These are phyloP conservation scores for Australoheros facetus DNA, from an alignment of 2,797 vertebrate genomes.

Conservation along the genomic window DNA sequence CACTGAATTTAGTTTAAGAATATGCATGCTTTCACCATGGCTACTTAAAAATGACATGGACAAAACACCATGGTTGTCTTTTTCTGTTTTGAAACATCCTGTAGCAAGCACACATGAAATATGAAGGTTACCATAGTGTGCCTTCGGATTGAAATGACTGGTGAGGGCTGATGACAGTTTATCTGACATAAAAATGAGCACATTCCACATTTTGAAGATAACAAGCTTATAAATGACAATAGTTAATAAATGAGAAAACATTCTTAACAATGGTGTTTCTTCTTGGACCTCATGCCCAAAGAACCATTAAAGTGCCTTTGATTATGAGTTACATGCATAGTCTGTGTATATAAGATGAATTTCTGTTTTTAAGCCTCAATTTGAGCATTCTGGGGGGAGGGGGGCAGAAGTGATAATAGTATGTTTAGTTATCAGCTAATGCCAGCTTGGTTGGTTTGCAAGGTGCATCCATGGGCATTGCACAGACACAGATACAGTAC, in stretches of 20 bases:
- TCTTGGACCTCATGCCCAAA: neutral
- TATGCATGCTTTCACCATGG: slow-evolving; percentile 25
- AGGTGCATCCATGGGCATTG: neutral
- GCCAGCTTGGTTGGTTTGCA: neutral
- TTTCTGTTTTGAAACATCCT: slow-evolving; percentile 12
- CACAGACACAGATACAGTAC: neutral
- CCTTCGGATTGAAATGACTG: slow-evolving; percentile 16
- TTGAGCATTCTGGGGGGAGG: no score
- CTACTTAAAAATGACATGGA: slow-evolving; percentile 36
- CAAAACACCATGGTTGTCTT: slow-evolving; percentile 30
- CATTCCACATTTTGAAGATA: slow-evolving; percentile 5
- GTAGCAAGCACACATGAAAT: neutral
- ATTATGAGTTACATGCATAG: neutral
- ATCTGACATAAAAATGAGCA: slow-evolving; percentile 7
- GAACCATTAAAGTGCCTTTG: neutral
- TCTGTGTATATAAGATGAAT: neutral
- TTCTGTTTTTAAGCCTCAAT: neutral
- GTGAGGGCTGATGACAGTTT: slow-evolving; percentile 23
- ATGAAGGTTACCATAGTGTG: slow-evolving; percentile 6
- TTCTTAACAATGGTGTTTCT: neutral
- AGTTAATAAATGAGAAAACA: slow-evolving; percentile 6
- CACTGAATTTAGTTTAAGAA: slow-evolving; percentile 42
- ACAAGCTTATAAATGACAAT: slow-evolving; percentile 19
- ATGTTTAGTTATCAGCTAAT: neutral
- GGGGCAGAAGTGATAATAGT: neutral